Conservation (phyloP, 2,888 invertebrate genomes). For the Papilio demoleus region DNA sequence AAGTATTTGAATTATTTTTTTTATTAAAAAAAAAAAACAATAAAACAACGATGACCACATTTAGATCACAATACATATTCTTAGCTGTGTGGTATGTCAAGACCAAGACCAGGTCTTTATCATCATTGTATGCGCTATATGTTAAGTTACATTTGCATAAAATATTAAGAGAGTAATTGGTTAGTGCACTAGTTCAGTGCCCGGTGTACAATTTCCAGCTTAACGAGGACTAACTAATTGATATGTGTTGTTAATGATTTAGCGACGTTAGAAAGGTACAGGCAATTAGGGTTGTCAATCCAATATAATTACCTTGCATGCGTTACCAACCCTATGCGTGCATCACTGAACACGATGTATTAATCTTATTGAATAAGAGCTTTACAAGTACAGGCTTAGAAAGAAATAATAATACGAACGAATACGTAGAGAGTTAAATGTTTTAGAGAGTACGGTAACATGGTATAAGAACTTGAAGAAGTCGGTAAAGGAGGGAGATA, state of each 20-base stretch:
- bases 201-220: not conserved
- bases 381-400: not conserved
- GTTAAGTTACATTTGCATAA: no score
- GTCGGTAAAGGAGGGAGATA: no score
- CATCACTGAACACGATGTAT: not conserved
- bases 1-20: not conserved
- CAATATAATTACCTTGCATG: not conserved
- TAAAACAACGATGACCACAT: no score
- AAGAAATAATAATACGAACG: no score
- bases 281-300: not conserved
- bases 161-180: not conserved
- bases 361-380: not conserved
- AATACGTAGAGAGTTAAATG: not conserved
- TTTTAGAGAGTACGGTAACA: no score
- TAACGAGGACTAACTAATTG: slow-evolving; percentile 4
- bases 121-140: no score
- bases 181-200: not conserved
- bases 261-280: not conserved
- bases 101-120: no score
- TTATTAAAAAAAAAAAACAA: no score
- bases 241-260: not conserved
- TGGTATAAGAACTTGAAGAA: no score
- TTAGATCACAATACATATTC: no score
- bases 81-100: no score
- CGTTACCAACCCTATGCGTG: not conserved